A percentile compares a stretch with the other conserved stretches of the same genome.
These are phyloP conservation scores for Drosophila quasianomalipes DNA, from an alignment of 2,888 invertebrate genomes.

Conservation along the genomic window DNA sequence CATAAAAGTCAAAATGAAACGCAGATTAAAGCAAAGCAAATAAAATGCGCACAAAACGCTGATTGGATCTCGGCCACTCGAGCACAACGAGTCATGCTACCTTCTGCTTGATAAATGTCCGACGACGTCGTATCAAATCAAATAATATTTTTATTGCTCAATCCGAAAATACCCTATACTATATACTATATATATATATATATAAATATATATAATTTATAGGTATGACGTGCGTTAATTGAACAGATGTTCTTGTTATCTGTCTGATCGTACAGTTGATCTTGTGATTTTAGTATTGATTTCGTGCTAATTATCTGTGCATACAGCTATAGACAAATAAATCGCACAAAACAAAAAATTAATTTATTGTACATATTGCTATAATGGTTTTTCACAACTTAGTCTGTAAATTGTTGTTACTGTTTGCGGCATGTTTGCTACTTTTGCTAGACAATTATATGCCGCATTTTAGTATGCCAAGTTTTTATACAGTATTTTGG, in stretches of 20 bases:
- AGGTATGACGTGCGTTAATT: not conserved
- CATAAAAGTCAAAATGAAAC: constrained; percentile 39
- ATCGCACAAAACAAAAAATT: not conserved
- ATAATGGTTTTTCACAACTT: not conserved
- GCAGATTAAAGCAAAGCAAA: constrained; percentile 43
- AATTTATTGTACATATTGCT: not conserved
- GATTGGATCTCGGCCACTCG: constrained; percentile 43
- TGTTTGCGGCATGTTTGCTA: not conserved
- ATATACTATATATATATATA: not conserved
- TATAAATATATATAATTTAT: not conserved
- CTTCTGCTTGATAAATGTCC: constrained; percentile 17
- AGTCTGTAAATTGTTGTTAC: not conserved
- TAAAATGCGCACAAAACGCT: constrained; percentile 26
- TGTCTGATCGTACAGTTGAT: not conserved
- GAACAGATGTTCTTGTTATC: not conserved
- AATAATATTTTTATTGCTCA: not conserved
- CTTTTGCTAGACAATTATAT: not conserved
- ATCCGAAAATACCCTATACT: constrained; percentile 8
- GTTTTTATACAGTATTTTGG: not conserved
- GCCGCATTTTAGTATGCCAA: not conserved
- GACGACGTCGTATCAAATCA: not conserved
- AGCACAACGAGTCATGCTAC: constrained; percentile 16
- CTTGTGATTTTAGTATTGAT: not conserved
- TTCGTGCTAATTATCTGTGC: not conserved
- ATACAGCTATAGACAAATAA: not conserved